Evolutionary conservation across 1,140 invertebrate genomes (phyloP), one percentile per base, ranked within the genome.

Genomic region (Euwallacea similis): DNA sequence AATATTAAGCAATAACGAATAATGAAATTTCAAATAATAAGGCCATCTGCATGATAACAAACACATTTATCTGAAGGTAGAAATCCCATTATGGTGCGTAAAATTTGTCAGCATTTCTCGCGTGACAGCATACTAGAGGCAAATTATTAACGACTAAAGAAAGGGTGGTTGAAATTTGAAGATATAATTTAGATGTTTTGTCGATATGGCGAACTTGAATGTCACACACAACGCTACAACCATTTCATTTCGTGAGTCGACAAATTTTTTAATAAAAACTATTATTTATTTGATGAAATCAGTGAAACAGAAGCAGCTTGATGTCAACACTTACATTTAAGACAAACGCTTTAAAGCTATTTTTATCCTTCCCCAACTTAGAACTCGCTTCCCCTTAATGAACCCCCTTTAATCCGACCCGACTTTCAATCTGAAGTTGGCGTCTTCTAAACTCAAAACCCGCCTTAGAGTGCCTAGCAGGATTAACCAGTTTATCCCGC

Each of bases 401-500:
- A 70, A 58, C 44, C 62, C 54, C 61, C 61, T 8, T 41, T 56
- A 65, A 65, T 71, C 69, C 62, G 42, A 63, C 42, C 66, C 44
- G 62, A 63, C 65, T 73, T 69, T 69, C 72, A 69, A 66, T 66
- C 50, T 59, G 54, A 66, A 73, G 66, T 63, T 64, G 53, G 60
- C 63, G 50, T 70, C 62, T 68, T 65, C 64, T 33, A 66, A 69
- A 68, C 66, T 66, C 10, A 43, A 60, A 47, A 46, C 53, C 60
- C 50, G 60, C 70, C 67, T 73, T 75, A 75, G 71, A 75, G 70
- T 73, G 69, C 61, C 69, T 67, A 58, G 67, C 67, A 50, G 76
- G 77, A 77, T 79, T 77, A 79, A 74, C 65, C 71, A 70, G 69
- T 77, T 79, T 78, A 78, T 77, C 76, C 76, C 63, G 61, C 47